phyloP scores from a whole-genome alignment of 2,113 vertebrate species.

The Eptatretus burgeri region DNA sequence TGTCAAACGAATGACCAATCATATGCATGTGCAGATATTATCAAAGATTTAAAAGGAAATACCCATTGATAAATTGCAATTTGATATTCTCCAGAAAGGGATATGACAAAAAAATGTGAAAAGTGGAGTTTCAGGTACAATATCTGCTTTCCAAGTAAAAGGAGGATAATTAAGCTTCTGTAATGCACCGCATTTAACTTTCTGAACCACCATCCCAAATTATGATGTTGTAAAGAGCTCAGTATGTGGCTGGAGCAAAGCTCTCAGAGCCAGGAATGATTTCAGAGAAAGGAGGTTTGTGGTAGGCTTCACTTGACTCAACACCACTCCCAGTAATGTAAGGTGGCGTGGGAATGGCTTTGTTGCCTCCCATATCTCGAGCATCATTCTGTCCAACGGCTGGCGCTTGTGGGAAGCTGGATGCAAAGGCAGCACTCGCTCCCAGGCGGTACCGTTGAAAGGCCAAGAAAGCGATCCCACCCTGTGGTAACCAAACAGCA shows the following conservation, averaged over 20 bases:
- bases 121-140: too few relatives aligned
- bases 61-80: too few relatives aligned
- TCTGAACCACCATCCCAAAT: background rate
- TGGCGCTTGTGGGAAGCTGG: background rate
- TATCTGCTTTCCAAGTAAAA: too few relatives aligned
- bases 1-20: too few relatives aligned
- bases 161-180: too few relatives aligned
- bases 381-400: too few relatives aligned
- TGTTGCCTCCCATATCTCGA: background rate
- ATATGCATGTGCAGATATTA: too few relatives aligned
- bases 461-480: slow-evolving; percentile 2
- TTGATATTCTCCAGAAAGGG: too few relatives aligned
- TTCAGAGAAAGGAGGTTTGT: slow-evolving; percentile 4
- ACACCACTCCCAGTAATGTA: slow-evolving; percentile 1
- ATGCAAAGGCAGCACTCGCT: background rate
- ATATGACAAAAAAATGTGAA: too few relatives aligned
- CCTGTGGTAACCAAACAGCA: background rate
- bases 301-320: background rate
- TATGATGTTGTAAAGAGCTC: background rate
- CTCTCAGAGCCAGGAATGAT: background rate
- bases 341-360: background rate
- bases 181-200: too few relatives aligned
- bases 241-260: slow-evolving; percentile 1
- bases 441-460: background rate
- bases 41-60: too few relatives aligned